Conservation (phyloP, 37 sponge, comb jelly and placozoan genomes). For the Diacarnus erythraeanus region DNA sequence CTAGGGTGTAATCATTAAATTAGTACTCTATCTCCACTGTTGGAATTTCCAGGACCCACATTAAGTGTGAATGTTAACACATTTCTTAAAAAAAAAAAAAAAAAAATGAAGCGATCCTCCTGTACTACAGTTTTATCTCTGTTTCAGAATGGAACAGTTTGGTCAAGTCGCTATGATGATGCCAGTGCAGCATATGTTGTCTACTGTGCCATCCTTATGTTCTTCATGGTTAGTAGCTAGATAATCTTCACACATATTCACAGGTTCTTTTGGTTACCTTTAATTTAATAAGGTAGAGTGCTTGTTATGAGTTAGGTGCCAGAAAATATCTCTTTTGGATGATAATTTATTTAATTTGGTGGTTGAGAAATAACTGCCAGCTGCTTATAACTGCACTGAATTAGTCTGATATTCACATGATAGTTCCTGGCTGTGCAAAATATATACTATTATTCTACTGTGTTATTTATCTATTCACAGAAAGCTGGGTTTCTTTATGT, state of each 20-base stretch:
- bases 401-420: too few species aligned
- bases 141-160: conserved; percentile 20
- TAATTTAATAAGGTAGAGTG: too few species aligned
- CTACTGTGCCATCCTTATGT: conserved; percentile 83
- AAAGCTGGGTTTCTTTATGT: conserved; percentile 91
- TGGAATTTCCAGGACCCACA: background rate
- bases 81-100: background rate
- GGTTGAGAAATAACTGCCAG: too few species aligned
- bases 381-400: too few species aligned
- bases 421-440: too few species aligned
- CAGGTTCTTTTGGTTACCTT: too few species aligned
- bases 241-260: too few species aligned
- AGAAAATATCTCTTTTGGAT: too few species aligned
- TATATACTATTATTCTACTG: background rate
- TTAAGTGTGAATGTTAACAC: background rate
- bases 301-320: too few species aligned
- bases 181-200: conserved; percentile 86
- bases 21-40: background rate
- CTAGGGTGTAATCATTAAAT: background rate
- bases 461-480: conserved; percentile 32
- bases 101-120: too few species aligned
- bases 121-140: too few species aligned
- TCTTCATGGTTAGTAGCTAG: conserved; percentile 93
- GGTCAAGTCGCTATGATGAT: conserved; percentile 79
- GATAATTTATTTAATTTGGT: too few species aligned